Conservation (phyloP, 2,797 vertebrate species). For the Falco naumanni region DNA sequence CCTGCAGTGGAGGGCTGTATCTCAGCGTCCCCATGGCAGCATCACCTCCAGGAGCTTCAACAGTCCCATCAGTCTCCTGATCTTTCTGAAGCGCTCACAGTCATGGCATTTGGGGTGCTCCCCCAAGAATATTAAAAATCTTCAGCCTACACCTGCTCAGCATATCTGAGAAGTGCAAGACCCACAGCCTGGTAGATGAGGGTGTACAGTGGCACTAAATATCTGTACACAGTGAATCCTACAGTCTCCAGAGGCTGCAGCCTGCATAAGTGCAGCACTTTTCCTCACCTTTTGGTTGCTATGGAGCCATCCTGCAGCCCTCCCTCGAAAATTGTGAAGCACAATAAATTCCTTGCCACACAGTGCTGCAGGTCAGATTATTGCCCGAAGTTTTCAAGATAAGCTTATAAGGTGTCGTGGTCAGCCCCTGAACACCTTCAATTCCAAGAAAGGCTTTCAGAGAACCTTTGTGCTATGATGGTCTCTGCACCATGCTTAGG, state of each 20-base stretch:
- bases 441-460: not conserved
- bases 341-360: not conserved
- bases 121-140: not conserved
- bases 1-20: not conserved
- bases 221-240: not conserved
- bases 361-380: not conserved
- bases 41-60: not conserved
- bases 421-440: not conserved
- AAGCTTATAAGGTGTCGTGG: too few species aligned
- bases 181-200: not conserved
- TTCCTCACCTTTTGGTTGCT: not conserved
- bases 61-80: not conserved
- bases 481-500: not conserved
- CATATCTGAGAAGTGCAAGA: not conserved
- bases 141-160: not conserved
- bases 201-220: not conserved
- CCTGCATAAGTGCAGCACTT: not conserved
- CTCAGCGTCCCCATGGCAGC: not conserved
- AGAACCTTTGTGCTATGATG: not conserved
- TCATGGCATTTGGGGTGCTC: not conserved
- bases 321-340: not conserved
- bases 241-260: not conserved
- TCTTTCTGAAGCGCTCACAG: not conserved
- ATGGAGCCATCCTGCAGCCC: not conserved
- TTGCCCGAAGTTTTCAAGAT: not conserved